Evolutionary conservation across 2,888 invertebrate genomes (phyloP), one percentile per base, ranked within the genome.

Genomic region (Rambutsinella grinnellia): DNA sequence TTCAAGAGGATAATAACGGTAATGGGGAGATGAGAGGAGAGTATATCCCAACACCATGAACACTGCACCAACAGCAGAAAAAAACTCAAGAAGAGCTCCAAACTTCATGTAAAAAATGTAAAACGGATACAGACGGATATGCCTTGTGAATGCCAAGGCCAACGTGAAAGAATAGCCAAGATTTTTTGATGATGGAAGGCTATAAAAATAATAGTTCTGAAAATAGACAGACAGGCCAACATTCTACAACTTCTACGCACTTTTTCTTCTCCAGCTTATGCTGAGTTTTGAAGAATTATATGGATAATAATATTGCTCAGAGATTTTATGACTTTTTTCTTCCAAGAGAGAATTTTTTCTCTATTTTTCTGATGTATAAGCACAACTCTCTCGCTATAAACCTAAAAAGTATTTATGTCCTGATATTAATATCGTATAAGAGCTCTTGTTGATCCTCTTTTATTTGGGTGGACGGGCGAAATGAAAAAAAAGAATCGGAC

Each of bases 271-370:
- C 6, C 13, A 36, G 36, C 36, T 36, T 36, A 36, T 36, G 72
- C 72, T 72, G 72, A 72, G 66, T 65, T 72, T n/a, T 49, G 49
- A 60, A 66, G 66, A 72, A 72, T 63, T 62, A 63, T 65, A 72
- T 54, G 63, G 44, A 63, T 51, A 56, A 67, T 70, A 71, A 71
- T 71, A 63, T 63, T 71, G 21, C 46, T 8, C 21, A 26, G 23
- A n/a, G n/a, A 51, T 71, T 71, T 71, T 71, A 71, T 71, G 63
- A 63, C 71, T 36, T 56, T 8, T 36, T 36, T 36, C 36, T 36
- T 36, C 36, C 36, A 13, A 36, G 13, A 36, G n/a, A n/a, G n/a
- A n/a, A n/a, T n/a, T n/a, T n/a, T n/a, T n/a, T n/a, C n/a, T n/a
- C n/a, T n/a, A n/a, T n/a, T n/a, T n/a, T n/a, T n/a, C n/a, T n/a